These are phyloP conservation scores for Arenaria interpres DNA, from an alignment of 2,113 vertebrate species.

Conservation along the genomic window DNA sequence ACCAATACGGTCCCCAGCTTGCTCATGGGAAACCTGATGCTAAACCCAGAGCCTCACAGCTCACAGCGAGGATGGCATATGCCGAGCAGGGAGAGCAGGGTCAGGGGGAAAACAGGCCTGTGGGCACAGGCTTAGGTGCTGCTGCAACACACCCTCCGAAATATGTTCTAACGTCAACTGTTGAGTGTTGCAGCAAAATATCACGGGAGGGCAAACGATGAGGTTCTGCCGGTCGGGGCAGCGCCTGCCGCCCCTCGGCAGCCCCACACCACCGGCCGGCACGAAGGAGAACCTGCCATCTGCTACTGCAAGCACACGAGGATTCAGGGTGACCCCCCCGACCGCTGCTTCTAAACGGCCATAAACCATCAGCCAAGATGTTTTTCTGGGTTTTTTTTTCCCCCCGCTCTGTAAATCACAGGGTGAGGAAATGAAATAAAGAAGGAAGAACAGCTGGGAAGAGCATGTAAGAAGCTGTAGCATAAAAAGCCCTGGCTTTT, in stretches of 20 bases:
- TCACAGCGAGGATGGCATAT: accelerated
- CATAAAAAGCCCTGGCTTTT: not conserved
- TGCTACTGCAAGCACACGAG: not conserved
- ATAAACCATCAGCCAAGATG: not conserved
- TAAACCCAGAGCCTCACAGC: not conserved
- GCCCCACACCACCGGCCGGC: not conserved
- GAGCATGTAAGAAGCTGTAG: not conserved
- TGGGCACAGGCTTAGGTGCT: not conserved
- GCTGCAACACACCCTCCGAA: not conserved
- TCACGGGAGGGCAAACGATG: not conserved
- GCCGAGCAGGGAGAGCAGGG: not conserved
- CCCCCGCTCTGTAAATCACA: not conserved
- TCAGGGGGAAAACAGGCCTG: not conserved
- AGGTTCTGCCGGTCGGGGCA: accelerated
- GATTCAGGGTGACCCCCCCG: accelerated
- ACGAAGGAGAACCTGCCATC: accelerated
- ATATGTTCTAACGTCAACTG: not conserved
- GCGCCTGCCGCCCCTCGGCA: not conserved
- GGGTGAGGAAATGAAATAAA: not conserved
- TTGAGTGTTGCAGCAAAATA: not conserved
- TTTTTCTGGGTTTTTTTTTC: not conserved
- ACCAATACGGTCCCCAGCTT: not conserved
- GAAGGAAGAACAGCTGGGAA: not conserved
- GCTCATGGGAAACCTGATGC: not conserved
- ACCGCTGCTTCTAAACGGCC: not conserved